A percentile compares a stretch with the other conserved stretches of the same genome.
phyloP scores from a whole-genome alignment of 2,113 vertebrate species.

The Chitala chitala region DNA sequence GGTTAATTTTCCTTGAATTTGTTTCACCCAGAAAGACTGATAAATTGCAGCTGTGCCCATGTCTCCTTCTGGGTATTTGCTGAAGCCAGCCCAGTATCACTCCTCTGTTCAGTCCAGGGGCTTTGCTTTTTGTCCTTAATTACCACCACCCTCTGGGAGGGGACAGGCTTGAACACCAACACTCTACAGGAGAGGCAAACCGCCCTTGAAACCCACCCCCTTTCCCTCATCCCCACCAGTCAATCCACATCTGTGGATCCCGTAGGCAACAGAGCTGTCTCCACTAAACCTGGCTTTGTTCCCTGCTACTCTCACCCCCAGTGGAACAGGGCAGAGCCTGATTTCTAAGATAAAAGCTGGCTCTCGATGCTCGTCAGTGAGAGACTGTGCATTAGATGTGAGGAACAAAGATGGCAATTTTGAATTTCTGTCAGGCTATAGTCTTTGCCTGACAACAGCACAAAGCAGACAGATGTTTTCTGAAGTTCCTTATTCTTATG shows the following conservation, averaged over 20 bases:
- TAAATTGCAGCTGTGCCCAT: not conserved
- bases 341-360: not conserved
- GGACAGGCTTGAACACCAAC: too few species aligned
- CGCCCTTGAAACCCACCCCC: too few species aligned
- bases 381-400: not conserved
- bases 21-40: not conserved
- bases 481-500: not conserved
- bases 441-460: not conserved
- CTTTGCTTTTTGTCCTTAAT: not conserved
- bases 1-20: not conserved
- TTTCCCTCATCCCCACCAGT: too few species aligned
- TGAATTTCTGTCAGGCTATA: not conserved
- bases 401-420: not conserved
- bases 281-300: too few species aligned
- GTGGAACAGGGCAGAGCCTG: not conserved
- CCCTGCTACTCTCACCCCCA: not conserved
- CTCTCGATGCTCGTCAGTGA: not conserved
- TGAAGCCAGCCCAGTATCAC: not conserved
- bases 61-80: not conserved
- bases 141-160: not conserved
- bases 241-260: too few species aligned
- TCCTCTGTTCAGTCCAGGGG: not conserved
- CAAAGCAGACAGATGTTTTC: not conserved
- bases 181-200: too few species aligned
- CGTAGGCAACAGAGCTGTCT: too few species aligned